A percentile compares a stretch with the other conserved stretches of the same genome.
Conservation (phyloP, 37 sponge, comb jelly and placozoan genomes). For the Haliclona indistincta region DNA sequence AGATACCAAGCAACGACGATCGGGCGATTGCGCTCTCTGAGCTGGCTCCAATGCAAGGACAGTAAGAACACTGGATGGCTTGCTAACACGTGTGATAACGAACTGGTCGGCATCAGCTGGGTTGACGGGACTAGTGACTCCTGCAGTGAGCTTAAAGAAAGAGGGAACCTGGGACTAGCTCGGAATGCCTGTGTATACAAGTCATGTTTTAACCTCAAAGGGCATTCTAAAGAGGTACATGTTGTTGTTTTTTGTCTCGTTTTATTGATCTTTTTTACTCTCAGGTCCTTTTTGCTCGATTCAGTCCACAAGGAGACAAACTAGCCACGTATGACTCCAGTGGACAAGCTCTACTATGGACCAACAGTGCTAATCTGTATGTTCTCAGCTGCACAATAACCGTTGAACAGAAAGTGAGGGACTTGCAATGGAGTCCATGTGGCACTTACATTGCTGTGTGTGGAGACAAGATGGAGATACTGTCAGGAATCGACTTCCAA, state of each 20-base stretch:
- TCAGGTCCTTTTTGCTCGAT: slow-evolving; percentile 33
- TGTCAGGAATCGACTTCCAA: slow-evolving; percentile 4
- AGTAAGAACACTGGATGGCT: slow-evolving; percentile 29
- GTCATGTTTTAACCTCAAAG: slow-evolving; percentile 49
- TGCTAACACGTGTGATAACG: slow-evolving; percentile 8
- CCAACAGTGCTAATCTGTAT: slow-evolving; percentile 36
- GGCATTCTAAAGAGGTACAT: slow-evolving; percentile 42
- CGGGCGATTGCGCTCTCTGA: not conserved
- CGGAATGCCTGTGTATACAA: slow-evolving; percentile 11
- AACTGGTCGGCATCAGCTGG: slow-evolving; percentile 20
- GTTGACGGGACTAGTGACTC: not conserved
- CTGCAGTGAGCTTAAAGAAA: not conserved
- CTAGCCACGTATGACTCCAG: slow-evolving; percentile 50
- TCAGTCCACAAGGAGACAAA: slow-evolving; percentile 24
- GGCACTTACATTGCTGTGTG: slow-evolving; percentile 28
- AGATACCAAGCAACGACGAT: not conserved
- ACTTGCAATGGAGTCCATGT: slow-evolving; percentile 54
- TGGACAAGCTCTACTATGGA: slow-evolving; percentile 44
- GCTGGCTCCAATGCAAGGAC: slow-evolving; percentile 9
- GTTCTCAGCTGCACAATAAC: slow-evolving; percentile 12
- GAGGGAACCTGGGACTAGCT: not conserved
- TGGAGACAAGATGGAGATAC: slow-evolving; percentile 19
- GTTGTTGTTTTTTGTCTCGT: too few relatives aligned
- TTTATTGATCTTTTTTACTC: not conserved
- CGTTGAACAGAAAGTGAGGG: slow-evolving; percentile 2